Evolutionary conservation across 2,113 vertebrate species (phyloP).

Genomic region (Cervus canadensis): DNA sequence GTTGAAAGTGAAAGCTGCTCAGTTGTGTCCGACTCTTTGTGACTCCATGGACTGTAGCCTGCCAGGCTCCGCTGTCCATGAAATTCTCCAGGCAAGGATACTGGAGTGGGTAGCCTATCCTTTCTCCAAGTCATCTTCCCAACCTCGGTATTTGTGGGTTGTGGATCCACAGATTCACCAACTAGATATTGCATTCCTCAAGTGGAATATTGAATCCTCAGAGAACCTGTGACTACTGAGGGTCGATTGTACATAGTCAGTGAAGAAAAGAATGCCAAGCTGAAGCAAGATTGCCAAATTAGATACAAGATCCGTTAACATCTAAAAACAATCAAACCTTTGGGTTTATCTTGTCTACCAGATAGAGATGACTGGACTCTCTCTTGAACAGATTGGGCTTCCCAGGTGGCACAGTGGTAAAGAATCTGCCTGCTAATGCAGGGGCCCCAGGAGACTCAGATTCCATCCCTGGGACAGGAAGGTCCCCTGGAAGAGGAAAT

Average conservation of each 20-base stretch:
- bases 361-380: not conserved
- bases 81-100: not conserved
- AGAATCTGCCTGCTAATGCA: not conserved
- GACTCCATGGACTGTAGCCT: not conserved
- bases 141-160: not conserved
- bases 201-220: not conserved
- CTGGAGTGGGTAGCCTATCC: not conserved
- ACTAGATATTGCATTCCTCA: not conserved
- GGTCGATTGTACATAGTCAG: not conserved
- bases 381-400: not conserved
- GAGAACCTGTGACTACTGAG: not conserved
- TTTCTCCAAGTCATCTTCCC: not conserved
- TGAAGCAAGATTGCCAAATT: not conserved
- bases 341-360: not conserved
- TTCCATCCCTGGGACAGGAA: not conserved
- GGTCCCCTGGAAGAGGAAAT: not conserved
- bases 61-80: not conserved
- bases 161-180: not conserved
- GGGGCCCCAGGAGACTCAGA: not conserved
- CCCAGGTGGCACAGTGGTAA: not conserved
- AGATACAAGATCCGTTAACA: not conserved
- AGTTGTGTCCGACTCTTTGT: not conserved
- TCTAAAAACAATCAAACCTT: not conserved
- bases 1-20: not conserved
- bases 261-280: not conserved